Base-by-base conservation (phyloP, 2,797 vertebrate species). In the Xenopus petersii region DNA sequence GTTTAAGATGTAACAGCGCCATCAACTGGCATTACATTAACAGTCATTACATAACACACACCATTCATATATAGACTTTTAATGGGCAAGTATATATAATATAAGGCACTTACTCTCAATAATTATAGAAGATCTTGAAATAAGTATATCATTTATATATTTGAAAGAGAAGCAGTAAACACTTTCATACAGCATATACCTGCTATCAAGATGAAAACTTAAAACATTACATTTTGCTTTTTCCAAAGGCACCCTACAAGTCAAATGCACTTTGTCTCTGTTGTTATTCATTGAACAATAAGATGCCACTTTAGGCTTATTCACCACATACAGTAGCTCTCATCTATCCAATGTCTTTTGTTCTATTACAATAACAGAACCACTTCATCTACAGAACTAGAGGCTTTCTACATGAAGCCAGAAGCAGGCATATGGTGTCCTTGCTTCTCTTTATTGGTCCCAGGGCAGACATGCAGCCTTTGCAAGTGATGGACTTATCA, bases 401-500 rank as follows among this genome's bases (percentile, higher is more conserved):
- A 26, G 84, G 74, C 49, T 70, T 65, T 80, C 51, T 67, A 46
- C 65, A 76, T 62, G 70, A 79, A 77, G 61, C 84, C 62, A 79
- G 83, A 74, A 1, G 1, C 24, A 78, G 73, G 70, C 0, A 0
- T 11, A 0, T 73, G 75, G 81, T 70, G 79, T 42, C 24, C 81
- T 80, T 85, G 46, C 60, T n/a, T 69, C 82, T 86, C 76, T 36
- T 73, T 69, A 49, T 64, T 75, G 86, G 69, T 82, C 79, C 77
- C 80, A 73, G 83, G 83, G 82, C 81, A 80, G 79, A 63, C 81
- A 81, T 84, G 82, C 73, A 81, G 78, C 36, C 75, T 88, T 84
- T 81, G 7, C 75, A 81, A 87, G 64, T 79, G 80, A 86, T 89
- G 79, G 85, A 69, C 71, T 86, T 77, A 80, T 86, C 86, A 83